phyloP scores from a whole-genome alignment of 2,888 invertebrate species.

The Pollenia angustigena region DNA sequence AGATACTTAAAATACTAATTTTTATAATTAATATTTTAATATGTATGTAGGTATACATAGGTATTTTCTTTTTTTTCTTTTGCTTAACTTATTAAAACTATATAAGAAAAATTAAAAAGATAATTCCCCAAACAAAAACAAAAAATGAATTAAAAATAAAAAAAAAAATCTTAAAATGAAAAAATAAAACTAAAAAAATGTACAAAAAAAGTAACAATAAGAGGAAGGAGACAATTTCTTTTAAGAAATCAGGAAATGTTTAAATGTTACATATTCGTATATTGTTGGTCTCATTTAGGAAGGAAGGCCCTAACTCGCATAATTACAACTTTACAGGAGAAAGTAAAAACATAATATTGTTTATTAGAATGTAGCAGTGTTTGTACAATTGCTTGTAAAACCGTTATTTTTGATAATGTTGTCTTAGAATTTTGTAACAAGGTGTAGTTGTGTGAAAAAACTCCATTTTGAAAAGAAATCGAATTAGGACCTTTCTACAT shows the following conservation, averaged over 20 bases:
- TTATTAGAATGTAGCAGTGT: too few relatives aligned
- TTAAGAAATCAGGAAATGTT: neutral
- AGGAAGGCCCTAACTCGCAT: too few relatives aligned
- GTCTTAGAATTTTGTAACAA: too few relatives aligned
- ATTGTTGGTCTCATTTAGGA: too few relatives aligned
- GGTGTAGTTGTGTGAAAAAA: too few relatives aligned
- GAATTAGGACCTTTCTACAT: too few relatives aligned
- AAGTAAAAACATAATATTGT: too few relatives aligned
- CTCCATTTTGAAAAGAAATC: too few relatives aligned
- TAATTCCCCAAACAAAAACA: slow-evolving; percentile 61
- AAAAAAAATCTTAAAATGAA: too few relatives aligned
- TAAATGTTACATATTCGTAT: neutral
- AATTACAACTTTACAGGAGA: too few relatives aligned
- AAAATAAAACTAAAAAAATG: slow-evolving; percentile 37
- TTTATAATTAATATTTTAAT: slow-evolving; percentile 32
- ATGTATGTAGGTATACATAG: neutral
- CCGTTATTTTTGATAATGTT: too few relatives aligned
- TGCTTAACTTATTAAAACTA: slow-evolving; percentile 58
- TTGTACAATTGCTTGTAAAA: too few relatives aligned
- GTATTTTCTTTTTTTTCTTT: slow-evolving; percentile 1
- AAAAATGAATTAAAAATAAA: slow-evolving; percentile 18
- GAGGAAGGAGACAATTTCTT: slow-evolving; percentile 2
- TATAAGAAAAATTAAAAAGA: slow-evolving; percentile 33
- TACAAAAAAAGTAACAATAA: neutral
- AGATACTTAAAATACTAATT: slow-evolving; percentile 56